phyloP scores from a whole-genome alignment of 2,113 vertebrate species.

The Nyctereutes procyonoides region DNA sequence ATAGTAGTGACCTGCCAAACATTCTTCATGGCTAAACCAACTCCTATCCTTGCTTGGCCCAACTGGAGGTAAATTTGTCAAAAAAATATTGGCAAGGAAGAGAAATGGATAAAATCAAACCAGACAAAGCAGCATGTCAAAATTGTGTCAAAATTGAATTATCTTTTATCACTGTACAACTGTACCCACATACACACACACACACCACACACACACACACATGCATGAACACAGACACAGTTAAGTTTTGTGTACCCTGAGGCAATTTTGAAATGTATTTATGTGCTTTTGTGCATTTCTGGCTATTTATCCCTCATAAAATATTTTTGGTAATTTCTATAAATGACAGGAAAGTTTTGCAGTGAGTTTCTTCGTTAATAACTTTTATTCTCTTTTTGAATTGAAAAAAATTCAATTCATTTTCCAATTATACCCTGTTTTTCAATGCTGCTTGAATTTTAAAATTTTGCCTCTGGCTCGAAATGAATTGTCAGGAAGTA shows the following conservation, averaged over 20 bases:
- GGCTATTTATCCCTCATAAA: background rate
- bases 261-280: background rate
- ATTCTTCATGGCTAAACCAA: background rate
- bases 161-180: background rate
- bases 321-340: constrained; percentile 13
- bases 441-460: constrained; percentile 55
- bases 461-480: constrained; percentile 56
- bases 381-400: constrained; percentile 1
- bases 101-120: background rate
- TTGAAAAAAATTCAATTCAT: constrained; percentile 30
- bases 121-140: background rate
- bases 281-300: background rate
- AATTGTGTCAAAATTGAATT: background rate
- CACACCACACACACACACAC: no score
- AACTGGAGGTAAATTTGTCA: background rate
- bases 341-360: background rate
- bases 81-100: background rate
- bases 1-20: background rate
- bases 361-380: background rate
- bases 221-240: no score
- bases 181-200: background rate
- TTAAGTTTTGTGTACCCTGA: background rate
- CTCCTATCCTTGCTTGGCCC: background rate
- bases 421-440: constrained; percentile 31
- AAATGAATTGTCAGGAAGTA: constrained; percentile 44